These are phyloP conservation scores for Chorisops tibialis DNA, from an alignment of 2,888 invertebrate genomes.

Conservation along the genomic window DNA sequence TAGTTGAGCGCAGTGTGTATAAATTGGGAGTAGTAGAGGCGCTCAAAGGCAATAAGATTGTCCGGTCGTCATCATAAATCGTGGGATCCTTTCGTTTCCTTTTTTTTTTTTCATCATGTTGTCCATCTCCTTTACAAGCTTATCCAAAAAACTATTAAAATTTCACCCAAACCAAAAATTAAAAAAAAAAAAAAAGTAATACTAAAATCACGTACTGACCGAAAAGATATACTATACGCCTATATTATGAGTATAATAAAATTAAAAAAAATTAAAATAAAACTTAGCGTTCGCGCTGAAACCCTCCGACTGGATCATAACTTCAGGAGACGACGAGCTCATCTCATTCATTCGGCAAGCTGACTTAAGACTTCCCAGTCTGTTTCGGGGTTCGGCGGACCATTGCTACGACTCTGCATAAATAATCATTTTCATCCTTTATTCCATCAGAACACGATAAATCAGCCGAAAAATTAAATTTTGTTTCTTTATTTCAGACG, in stretches of 20 bases:
- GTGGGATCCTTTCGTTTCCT: conserved; percentile 7
- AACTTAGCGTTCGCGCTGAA: neutral
- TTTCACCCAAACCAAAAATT: conserved; percentile 18
- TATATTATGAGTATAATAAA: conserved; percentile 22
- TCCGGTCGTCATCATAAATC: conserved; percentile 16
- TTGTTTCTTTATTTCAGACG: no score
- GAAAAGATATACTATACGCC: conserved; percentile 12
- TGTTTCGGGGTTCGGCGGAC: no score
- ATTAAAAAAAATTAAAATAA: neutral
- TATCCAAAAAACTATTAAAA: conserved; percentile 16
- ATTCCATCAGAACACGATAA: no score
- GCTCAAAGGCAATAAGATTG: neutral
- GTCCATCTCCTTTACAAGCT: neutral
- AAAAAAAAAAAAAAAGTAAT: no score
- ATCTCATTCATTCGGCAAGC: neutral
- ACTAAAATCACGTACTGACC: conserved; percentile 15
- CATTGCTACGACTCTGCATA: no score
- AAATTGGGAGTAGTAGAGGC: neutral
- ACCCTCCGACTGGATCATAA: neutral
- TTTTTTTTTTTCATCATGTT: neutral
- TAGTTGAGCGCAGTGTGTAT: neutral
- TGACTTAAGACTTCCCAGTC: no score
- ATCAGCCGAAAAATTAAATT: no score
- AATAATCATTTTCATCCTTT: no score
- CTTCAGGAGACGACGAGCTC: neutral